phyloP scores from a whole-genome alignment of 1,140 invertebrate genomes.

The Elysia chlorotica region DNA sequence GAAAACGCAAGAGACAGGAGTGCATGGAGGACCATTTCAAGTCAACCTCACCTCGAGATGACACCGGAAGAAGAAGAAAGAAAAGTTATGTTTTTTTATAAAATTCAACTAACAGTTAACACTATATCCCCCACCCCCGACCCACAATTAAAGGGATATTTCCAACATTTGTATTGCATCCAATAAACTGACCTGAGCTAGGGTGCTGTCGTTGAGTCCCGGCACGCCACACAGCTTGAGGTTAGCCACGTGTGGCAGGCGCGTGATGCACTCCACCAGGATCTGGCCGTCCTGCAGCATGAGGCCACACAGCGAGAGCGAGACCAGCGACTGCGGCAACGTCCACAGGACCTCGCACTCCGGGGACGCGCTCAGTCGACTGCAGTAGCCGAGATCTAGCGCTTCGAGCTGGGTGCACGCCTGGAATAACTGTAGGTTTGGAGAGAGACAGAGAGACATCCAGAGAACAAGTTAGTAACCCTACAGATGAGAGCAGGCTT shows the following conservation, averaged over 20 bases:
- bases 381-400: constrained; percentile 56
- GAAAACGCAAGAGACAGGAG: too few species aligned
- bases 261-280: constrained; percentile 45
- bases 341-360: constrained; percentile 45
- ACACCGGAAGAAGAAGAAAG: too few species aligned
- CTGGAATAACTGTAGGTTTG: constrained; percentile 45
- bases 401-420: constrained; percentile 41
- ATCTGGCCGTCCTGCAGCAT: constrained; percentile 42
- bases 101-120: too few species aligned
- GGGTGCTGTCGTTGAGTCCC: constrained; percentile 47
- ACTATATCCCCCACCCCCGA: not conserved
- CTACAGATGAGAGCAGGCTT: not conserved
- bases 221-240: constrained; percentile 52
- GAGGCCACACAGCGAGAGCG: constrained; percentile 51
- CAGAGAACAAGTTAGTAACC: not conserved
- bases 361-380: constrained; percentile 32
- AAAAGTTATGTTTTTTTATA: too few species aligned
- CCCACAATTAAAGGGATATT: not conserved
- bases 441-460: not conserved
- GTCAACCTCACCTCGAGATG: too few species aligned
- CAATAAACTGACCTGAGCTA: constrained; percentile 25
- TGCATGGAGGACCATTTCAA: too few species aligned
- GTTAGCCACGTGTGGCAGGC: constrained; percentile 38
- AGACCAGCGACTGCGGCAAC: constrained; percentile 44
- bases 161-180: too few species aligned